Evolutionary conservation across 2,888 invertebrate genomes (phyloP).

Genomic region (Sympetrum striolatum): DNA sequence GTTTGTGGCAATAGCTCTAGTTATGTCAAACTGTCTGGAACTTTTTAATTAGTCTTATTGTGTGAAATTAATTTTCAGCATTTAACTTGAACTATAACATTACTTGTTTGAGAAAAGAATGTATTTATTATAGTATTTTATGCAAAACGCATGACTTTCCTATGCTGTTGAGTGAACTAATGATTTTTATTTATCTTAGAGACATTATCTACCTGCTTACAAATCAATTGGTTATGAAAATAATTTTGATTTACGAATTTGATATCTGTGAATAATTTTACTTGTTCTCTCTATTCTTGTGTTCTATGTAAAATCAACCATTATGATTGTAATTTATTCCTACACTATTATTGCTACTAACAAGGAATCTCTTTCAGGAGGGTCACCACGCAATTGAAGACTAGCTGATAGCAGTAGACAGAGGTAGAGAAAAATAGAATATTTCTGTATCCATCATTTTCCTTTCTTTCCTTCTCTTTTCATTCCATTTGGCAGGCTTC

Average conservation of each 20-base stretch:
- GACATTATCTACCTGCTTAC: constrained; percentile 23
- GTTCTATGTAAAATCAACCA: background rate
- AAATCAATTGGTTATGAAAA: constrained; percentile 4
- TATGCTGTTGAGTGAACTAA: background rate
- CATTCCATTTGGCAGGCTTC: constrained; percentile 28
- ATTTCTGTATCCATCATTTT: constrained; percentile 28
- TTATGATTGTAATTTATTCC: background rate
- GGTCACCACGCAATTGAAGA: constrained; percentile 44
- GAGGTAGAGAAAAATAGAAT: constrained; percentile 44
- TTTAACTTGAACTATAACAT: background rate
- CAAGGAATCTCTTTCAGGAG: constrained; percentile 43
- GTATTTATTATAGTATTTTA: background rate
- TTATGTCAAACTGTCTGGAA: background rate
- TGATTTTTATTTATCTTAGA: constrained; percentile 18
- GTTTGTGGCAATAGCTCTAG: constrained; percentile 19
- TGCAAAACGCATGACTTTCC: constrained; percentile 7
- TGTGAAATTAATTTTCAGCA: background rate
- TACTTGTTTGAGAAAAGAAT: background rate
- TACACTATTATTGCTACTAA: constrained; percentile 35
- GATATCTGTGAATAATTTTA: constrained; percentile 18
- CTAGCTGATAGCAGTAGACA: constrained; percentile 45
- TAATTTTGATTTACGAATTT: background rate
- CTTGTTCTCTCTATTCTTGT: constrained; percentile 24
- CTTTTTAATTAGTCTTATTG: background rate
- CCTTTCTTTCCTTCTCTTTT: constrained; percentile 36